phyloP scores from a whole-genome alignment of 2,113 vertebrate genomes.

The Canis aureus region DNA sequence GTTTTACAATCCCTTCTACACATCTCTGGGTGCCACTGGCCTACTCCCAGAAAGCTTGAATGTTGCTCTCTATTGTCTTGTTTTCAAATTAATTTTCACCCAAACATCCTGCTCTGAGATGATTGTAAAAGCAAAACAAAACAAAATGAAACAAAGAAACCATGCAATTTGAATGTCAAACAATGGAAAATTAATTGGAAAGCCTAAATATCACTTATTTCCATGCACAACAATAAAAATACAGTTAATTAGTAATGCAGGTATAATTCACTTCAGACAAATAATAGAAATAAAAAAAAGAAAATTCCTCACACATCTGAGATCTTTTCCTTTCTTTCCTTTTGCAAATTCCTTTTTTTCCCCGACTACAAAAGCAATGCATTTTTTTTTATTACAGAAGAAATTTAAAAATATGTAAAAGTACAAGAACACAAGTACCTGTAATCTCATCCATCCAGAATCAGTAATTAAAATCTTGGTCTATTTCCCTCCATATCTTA shows the following conservation, averaged over 20 bases:
- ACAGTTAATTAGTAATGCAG: constrained; percentile 2
- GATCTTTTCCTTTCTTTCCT: background rate
- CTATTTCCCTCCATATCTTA: background rate
- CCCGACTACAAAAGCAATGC: background rate
- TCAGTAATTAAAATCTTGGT: constrained; percentile 36
- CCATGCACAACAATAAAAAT: constrained; percentile 45
- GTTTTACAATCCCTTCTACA: background rate
- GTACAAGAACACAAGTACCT: background rate
- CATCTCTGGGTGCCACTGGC: background rate
- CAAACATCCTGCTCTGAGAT: background rate
- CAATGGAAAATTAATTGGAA: constrained; percentile 56
- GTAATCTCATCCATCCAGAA: background rate
- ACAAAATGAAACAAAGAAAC: background rate
- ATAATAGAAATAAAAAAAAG: constrained; percentile 1
- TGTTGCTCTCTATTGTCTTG: constrained; percentile 10
- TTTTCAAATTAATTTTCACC: constrained; percentile 57
- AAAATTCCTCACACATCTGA: background rate
- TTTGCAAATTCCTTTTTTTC: constrained; percentile 5
- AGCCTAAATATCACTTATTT: constrained; percentile 40
- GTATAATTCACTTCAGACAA: constrained; percentile 26
- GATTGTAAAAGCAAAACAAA: background rate
- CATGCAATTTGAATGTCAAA: constrained; percentile 28
- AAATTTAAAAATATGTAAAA: constrained; percentile 46
- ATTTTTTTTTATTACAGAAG: background rate
- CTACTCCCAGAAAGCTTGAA: constrained; percentile 7